Evolutionary conservation across 2,797 vertebrate genomes (phyloP), one percentile per base, ranked within the genome.

Genomic region (Garrulus glandarius): DNA sequence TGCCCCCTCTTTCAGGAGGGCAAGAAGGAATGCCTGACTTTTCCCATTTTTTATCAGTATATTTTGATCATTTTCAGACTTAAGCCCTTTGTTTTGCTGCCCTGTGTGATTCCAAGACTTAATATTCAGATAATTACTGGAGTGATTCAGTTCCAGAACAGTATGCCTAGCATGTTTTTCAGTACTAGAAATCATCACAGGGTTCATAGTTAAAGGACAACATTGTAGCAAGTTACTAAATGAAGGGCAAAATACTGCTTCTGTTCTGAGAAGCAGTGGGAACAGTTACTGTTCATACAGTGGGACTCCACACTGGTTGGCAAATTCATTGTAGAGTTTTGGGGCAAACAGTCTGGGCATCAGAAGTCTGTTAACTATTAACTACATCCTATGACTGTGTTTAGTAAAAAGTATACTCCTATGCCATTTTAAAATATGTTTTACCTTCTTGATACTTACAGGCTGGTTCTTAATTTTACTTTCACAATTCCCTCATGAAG

Each of bases 301-400:
- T 80, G 47, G 34, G 37, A 22, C 26, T 80, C 47, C 44, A 37
- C 19, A 9, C 19, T 52, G 32, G 3, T 50, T 72, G 68, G 63
- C 36, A 69, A 32, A 63, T 72, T 53, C 1, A 1, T 32, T 84
- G 22, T 11, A 53, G n/a, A 65, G 36, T 72, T 89, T 52, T 61
- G 50, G 41, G n/a, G 30, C 30, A 76, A 53, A 82, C 47, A 22
- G 7, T 87, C 46, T 53, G 53, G 20, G 32, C 53, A 60, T 80
- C 68, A 37, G 20, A 44, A 74, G 20, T 67, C 37, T 65, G 0
- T 53, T 89, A 27, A 23, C 13, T 77, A 41, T 69, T 53, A 84
- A 32, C 5, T 65, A 5, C 16, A 27, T 70, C 13, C 65, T 83
- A 24, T 0, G 2, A 15, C 26, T 52, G 0, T 29, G 12, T 67